Conservation (phyloP, 64 coral and sea anemone species). For the Pocillopora verrucosa region DNA sequence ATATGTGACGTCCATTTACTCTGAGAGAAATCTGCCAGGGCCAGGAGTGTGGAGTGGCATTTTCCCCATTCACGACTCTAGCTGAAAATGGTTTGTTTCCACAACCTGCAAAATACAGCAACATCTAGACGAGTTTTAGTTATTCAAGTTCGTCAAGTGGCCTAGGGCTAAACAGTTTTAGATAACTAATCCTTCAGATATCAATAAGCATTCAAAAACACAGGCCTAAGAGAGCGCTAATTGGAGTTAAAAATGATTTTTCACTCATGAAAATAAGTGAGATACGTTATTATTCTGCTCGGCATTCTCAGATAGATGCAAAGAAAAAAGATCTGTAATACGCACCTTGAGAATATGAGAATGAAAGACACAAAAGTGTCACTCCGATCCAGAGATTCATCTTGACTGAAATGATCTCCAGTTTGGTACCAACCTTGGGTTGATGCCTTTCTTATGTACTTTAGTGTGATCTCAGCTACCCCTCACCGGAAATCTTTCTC, state of each 20-base stretch:
- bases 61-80: slow-evolving; percentile 65
- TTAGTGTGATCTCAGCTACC: neutral
- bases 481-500: neutral
- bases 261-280: too few relatives aligned
- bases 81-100: neutral
- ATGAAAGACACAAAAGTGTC: neutral
- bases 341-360: slow-evolving; percentile 7
- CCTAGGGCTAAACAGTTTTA: too few relatives aligned
- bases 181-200: too few relatives aligned
- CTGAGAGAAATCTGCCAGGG: slow-evolving; percentile 89
- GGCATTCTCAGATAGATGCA: too few relatives aligned
- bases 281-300: too few relatives aligned
- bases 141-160: too few relatives aligned
- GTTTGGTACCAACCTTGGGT: neutral
- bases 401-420: neutral
- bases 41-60: slow-evolving; percentile 75
- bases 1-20: slow-evolving; percentile 44
- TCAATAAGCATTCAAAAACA: too few relatives aligned
- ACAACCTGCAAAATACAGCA: neutral
- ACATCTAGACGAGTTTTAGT: neutral
- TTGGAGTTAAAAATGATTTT: too few relatives aligned
- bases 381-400: slow-evolving; percentile 32
- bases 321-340: neutral
- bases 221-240: too few relatives aligned
- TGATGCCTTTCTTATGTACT: neutral